Conservation (phyloP, 2,888 invertebrate genomes). For the Catonia carolina region DNA sequence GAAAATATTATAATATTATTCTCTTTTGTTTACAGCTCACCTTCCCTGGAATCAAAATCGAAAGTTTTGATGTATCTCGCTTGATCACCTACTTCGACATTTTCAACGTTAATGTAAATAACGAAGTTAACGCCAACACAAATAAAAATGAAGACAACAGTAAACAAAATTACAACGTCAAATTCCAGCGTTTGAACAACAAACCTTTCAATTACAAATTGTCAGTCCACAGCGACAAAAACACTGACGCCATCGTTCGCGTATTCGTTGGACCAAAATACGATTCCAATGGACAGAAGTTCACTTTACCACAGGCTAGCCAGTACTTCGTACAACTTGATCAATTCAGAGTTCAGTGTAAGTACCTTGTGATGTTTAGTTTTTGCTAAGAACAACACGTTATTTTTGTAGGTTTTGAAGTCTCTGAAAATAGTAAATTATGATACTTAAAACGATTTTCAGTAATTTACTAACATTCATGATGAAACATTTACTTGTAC, state of each 20-base stretch:
- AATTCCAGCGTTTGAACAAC: conserved; percentile 58
- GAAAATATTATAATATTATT: too few species aligned
- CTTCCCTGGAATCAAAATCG: conserved; percentile 58
- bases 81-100: conserved; percentile 63
- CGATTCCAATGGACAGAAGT: conserved; percentile 61
- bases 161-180: conserved; percentile 43
- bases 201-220: conserved; percentile 54
- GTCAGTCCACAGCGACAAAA: conserved; percentile 51
- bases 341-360: conserved; percentile 51
- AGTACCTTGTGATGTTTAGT: too few species aligned
- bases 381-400: too few species aligned
- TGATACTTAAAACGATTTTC: too few species aligned
- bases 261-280: conserved; percentile 64
- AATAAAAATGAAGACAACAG: conserved; percentile 57
- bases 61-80: conserved; percentile 55
- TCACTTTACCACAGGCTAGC: conserved; percentile 43
- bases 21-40: conserved; percentile 39
- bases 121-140: conserved; percentile 57
- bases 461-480: too few species aligned
- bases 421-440: too few species aligned
- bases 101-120: conserved; percentile 58
- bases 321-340: conserved; percentile 59
- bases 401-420: too few species aligned
- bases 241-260: conserved; percentile 54
- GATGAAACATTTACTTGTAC: too few species aligned